Evolutionary conservation across 2,888 invertebrate species (phyloP), one percentile per base, ranked within the genome.

Genomic region (Andrena hattorfiana): DNA sequence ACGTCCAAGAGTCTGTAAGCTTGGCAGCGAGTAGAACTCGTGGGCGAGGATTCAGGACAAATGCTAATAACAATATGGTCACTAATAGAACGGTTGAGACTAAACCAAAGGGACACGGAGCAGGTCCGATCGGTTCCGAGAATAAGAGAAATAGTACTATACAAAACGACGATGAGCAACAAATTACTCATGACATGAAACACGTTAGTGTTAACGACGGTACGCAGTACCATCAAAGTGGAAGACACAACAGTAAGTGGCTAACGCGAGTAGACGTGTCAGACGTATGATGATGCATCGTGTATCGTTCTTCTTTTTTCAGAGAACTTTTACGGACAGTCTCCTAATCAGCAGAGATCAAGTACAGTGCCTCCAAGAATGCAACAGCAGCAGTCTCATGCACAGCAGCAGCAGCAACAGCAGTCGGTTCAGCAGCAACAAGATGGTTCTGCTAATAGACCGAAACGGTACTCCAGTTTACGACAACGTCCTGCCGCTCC

Each of bases 401-500:
- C 94, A 78, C 90, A 88, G 73, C 89, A 84, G 87, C 92, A 86
- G 81, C 92, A 94, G 76, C 93, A 90, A 77, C 94, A 94, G 73
- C 93, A 92, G 75, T 89, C 89, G 13, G 82, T 83, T 48, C 85
- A 86, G 67, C 91, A 89, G 67, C 93, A 89, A 48, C 91, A 90
- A 42, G 94, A 94, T 80, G 94, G 94, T 51, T 91, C 94, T 73
- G 94, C 93, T 48, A 94, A 94, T 77, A 94, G 95, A 84, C 95
- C 96, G 8, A 97, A 97, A 90, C 95, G 97, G 30, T 97, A 97
- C 92, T 97, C 97, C 2, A 96, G 96, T 77, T 95, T 96, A 88
- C 94, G 97, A 74, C 96, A 96, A 91, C 93, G 96, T 73, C 94
- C 95, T 62, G 84, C 91, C 8, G 92, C 94, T 54, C 81, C 93